Base-by-base conservation (phyloP, 2,113 vertebrate genomes). In the Talpa occidentalis region DNA sequence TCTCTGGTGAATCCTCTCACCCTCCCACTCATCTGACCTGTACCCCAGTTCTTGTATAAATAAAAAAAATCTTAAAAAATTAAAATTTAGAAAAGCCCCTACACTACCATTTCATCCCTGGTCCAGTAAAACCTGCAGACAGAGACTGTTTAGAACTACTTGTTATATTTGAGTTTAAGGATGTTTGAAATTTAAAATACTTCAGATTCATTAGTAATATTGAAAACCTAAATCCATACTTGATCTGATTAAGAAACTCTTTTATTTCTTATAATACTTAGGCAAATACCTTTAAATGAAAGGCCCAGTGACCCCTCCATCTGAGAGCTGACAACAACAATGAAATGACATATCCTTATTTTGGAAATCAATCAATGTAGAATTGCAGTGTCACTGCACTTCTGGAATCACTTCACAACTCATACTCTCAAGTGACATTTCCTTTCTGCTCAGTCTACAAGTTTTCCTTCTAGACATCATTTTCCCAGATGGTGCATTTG, bases 281-380 rank as follows among this genome's bases (percentile, higher is more conserved):
- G 9, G 44, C 69, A 93, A 96, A 95, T 78, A 95, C 66, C 89
- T 88, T 92, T 92, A 97, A 81, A 94, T 56, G 76, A 86, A 73
- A 78, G 56, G 73, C 0, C 16, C 35, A 30, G 64, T 35, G 16
- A 83, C 32, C 19, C 42, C 15, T 42, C 16, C 35, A 91, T 37
- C 10, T 35, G 96, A 79, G 70, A 92, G 59, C 12, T 80, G 69
- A 52, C 70, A 67, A 9, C 88, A 88, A 93, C 60, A 87, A 93
- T 78, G 76, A 96, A 97, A 96, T 88, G 10, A 0, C 49, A 79
- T 93, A 19, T 84, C 74, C 70, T 60, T 35, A 32, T 95, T 95
- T 94, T 80, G 96, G 95, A 98, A 96, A 93, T 10, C 62, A 69
- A 96, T 96, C 95, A 89, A 91, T 84, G 97, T 96, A 91, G 76